Base-by-base conservation (phyloP, 2,113 vertebrate genomes). In the Cyanoramphus novaezelandiae region DNA sequence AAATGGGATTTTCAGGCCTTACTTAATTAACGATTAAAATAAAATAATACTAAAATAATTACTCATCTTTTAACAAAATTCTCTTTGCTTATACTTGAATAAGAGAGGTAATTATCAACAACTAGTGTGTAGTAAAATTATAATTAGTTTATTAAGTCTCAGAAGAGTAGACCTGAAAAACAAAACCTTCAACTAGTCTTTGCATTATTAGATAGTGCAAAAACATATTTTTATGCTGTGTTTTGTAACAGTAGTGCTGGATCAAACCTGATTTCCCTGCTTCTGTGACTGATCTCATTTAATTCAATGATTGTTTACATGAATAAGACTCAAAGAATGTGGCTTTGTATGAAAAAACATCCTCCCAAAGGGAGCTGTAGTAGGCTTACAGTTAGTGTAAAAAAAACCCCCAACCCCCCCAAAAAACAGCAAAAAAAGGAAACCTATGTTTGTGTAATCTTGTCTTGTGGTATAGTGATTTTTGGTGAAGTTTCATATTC, bases 401-500 rank as follows among this genome's bases (percentile, higher is more conserved):
- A 91, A 64, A 46, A 43, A 43, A 44, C 17, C 17, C 15, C 35
- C 23, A 35, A 10, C 33, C 55, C 15, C 59, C 23, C 10, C 23
- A 41, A 18, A 84, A 53, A 57, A 52, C 35, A 37, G 19, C 9
- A 33, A 37, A 63, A 41, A n/a, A 59, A 64, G 12, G 10, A 80
- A 83, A n/a, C 13, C 0, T 27, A 46, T 24, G 6, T 81, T 83
- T 95, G 17, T 76, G 19, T 82, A 78, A 90, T 74, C 35, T 65
- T 88, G 11, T 78, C 57, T 64, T 14, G 1, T 37, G 65, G 24
- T 93, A 62, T 82, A 87, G 12, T 43, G 80, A 77, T 90, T 88
- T 90, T 83, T 71, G 84, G 71, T 88, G 82, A 86, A 92, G 80
- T 83, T 84, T 95, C 76, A 44, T 55, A 46, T 94, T 94, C 81